Conservation (phyloP, 2,797 vertebrate species). For the Anas bahamensis region DNA sequence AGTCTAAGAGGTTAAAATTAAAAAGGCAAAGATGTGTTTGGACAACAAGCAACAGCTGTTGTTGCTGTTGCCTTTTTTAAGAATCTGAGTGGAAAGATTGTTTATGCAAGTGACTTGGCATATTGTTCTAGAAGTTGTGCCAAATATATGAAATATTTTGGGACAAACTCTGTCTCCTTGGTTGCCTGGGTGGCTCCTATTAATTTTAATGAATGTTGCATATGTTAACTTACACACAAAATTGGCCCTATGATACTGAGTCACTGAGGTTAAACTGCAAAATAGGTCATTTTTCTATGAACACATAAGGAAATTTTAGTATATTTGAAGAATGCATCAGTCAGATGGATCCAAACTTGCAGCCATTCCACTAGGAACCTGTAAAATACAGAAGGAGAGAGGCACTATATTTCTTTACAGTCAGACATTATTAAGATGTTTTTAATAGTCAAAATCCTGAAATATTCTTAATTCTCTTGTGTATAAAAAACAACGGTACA, state of each 20-base stretch:
- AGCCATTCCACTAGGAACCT: not conserved
- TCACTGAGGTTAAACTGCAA: not conserved
- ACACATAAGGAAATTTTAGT: not conserved
- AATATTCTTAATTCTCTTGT: not conserved
- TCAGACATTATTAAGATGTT: not conserved
- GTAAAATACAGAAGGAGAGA: not conserved
- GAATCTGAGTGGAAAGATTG: not conserved
- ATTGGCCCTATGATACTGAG: not conserved
- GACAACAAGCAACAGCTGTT: not conserved
- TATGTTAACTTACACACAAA: not conserved
- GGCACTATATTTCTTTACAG: not conserved
- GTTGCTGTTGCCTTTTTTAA: constrained; percentile 19
- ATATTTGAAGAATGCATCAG: not conserved
- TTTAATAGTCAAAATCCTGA: not conserved
- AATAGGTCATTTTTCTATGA: not conserved
- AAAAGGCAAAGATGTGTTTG: not conserved
- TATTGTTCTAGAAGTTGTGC: not conserved
- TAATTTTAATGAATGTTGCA: constrained; percentile 12
- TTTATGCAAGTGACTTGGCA: constrained; percentile 25
- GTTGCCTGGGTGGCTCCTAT: not conserved
- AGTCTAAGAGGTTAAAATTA: not conserved
- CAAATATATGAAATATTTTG: constrained; percentile 27
- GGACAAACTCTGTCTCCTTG: not conserved
- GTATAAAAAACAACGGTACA: not conserved
- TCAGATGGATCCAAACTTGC: not conserved